Percentiles rank a stretch among this genome's conserved stretches.
These are phyloP conservation scores for Tursiops truncatus DNA, from an alignment of 2,113 vertebrate genomes.

Conservation along the genomic window DNA sequence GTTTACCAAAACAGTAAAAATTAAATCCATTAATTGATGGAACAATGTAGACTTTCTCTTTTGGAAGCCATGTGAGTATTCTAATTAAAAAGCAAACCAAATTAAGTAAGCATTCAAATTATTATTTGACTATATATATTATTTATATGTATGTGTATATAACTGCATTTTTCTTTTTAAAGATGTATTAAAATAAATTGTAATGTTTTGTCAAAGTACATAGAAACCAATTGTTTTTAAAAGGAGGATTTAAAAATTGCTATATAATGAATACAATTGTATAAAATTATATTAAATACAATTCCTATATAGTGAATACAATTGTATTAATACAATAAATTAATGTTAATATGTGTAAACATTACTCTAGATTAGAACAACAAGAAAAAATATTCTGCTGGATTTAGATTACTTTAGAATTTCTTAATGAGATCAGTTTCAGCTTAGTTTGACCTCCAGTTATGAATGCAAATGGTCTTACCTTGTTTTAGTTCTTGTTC, in stretches of 20 bases:
- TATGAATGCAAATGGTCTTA: neutral
- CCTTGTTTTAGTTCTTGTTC: neutral
- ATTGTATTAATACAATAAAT: neutral
- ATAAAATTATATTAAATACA: too few species aligned
- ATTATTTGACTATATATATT: neutral
- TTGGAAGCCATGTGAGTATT: neutral
- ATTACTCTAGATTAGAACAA: neutral
- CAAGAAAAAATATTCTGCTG: neutral
- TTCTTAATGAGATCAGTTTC: neutral
- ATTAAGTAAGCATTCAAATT: neutral
- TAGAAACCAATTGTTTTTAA: neutral
- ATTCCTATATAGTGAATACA: neutral
- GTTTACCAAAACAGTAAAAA: neutral
- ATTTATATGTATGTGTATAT: neutral
- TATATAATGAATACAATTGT: neutral
- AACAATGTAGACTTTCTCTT: neutral
- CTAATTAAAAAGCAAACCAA: neutral
- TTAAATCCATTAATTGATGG: neutral
- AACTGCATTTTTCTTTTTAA: neutral
- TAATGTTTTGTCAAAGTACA: neutral
- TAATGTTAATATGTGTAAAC: neutral
- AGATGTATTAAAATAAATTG: neutral
- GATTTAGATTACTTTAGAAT: neutral
- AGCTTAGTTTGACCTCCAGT: neutral
- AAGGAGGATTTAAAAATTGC: neutral